Evolutionary conservation across 2,113 vertebrate species (phyloP), one percentile per base, ranked within the genome.

Genomic region (Datnioides undecimradiatus): DNA sequence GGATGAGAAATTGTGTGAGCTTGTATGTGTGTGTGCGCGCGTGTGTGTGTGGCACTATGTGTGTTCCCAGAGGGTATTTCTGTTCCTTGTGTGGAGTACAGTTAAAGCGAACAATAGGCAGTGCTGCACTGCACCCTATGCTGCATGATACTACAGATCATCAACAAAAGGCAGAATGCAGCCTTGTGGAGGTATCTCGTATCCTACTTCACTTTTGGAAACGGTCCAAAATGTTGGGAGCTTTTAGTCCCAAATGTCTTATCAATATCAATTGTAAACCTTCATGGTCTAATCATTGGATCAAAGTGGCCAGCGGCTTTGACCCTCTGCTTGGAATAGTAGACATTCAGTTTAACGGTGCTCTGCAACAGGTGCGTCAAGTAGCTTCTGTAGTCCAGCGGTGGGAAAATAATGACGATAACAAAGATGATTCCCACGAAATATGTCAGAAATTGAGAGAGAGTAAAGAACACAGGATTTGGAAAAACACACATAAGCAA

Each of bases 81-180:
- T 76, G 80, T 83, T 91, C 82, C 81, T 88, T 49, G 64, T 76
- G 55, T 76, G 62, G 76, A 82, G 88, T 64, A 88, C 80, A 85
- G 82, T 90, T 82, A 80, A 89, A 87, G 78, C 86, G 85, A 88
- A 90, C 86, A 90, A 92, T 88, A 90, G 87, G 82, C 81, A 82
- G 52, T 49, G 45, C 70, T 79, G 83, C 76, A 73, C 84, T 83
- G 81, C 68, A 79, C 69, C 79, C 80, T 67, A 60, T 70, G 72
- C 54, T 79, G 67, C n/a, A 34, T 65, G 33, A 75, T 74, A 76
- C 73, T 62, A 87, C 82, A 84, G 65, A 80, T 52, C 38, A 63
- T 64, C 58, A 65, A 87, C 63, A 83, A 83, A 85, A 86, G 40
- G 43, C 41, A 59, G 52, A 49, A 2, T n/a, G 13, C 23, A 57